Evolutionary conservation across 2,888 invertebrate genomes (phyloP), one percentile per base, ranked within the genome.

Genomic region (Chelonus formosanus): DNA sequence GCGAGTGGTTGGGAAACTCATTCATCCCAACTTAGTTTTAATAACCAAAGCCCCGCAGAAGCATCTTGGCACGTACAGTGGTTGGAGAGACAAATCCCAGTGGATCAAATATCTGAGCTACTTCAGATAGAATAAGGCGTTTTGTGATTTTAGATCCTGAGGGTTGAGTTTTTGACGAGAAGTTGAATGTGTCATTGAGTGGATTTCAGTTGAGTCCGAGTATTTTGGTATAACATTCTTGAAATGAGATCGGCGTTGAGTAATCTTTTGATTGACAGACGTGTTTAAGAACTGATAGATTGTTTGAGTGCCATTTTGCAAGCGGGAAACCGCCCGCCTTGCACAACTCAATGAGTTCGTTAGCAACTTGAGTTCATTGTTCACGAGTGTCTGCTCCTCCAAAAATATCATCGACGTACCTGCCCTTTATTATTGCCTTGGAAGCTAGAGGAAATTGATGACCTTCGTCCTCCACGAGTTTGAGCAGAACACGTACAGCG

Each of bases 391-490:
- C 20, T 2, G 20, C 20, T 20, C 20, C 20, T 20, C 20, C 20
- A 20, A 20, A 20, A 20, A 20, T 20, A 2, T 20, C 20, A 2
- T 20, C 20, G 20, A 20, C 20, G 20, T 20, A 20, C 2, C 20
- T 58, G 4, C 3, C 4, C 0, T 34, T 4, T 5, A 6, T 32
- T 7, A 63, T 4, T 7, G 63, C 40, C 4, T 2, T 7, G 1
- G 32, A 8, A 0, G 57, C 63, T 3, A 52, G 32, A 3, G 48
- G 56, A 63, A 55, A 63, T 8, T 34, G n/a, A 36, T 20, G 32
- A 3, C 57, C 57, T 35, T 57, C 57, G 44, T 55, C 63, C n/a
- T 31, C 50, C 5, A 10, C 43, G 4, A 64, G 36, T 20, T 63
- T 55, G 3, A 48, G 7, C 3, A 57, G 20, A 3, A 40, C 5